Base-by-base conservation (phyloP, 2,888 invertebrate genomes). In the Elgonia sp. region DNA sequence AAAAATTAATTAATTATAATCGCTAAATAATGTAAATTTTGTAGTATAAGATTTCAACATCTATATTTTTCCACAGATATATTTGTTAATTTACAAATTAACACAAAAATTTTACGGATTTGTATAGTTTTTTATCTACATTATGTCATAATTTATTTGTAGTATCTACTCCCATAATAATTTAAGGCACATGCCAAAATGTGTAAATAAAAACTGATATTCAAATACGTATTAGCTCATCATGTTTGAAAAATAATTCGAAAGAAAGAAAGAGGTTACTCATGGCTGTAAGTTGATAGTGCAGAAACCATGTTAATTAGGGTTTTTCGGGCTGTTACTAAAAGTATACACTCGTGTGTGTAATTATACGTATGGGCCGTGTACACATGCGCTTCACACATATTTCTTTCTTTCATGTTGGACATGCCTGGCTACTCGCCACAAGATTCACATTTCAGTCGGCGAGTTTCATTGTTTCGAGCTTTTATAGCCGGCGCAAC, bases 391-490 rank as follows among this genome's bases (percentile, higher is more conserved):
- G 39, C 39, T 55, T 73, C 72, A 57, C 79, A 67, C 83, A 83
- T 73, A 83, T 84, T 84, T 89, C 81, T 84, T 85, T 87, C 83
- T 75, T 85, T 88, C 76, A 83, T 85, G 73, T 67, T 76, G 84
- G 84, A 84, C 82, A 83, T 85, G 87, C 63, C 88, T 91, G 91
- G 92, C 91, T 83, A 80, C 73, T 89, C 89, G 91, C 92, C 91
- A 91, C 90, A 89, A 90, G 88, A 92, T 91, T 91, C 90, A 90
- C 91, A 91, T 91, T 91, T 91, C 87, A 89, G 82, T 79, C 80
- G 72, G 89, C 90, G 65, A 90, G 89, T 90, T 89, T 86, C 90
- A 89, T 91, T 91, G 90, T 91, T 91, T 89, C 88, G 84, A 87
- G 89, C 89, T 89, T 91, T 90, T 91, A 91, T 91, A 89, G 89